A percentile compares a stretch with the other conserved stretches of the same genome.
Conservation (phyloP, 2,797 vertebrate species). For the Balearica regulorum region DNA sequence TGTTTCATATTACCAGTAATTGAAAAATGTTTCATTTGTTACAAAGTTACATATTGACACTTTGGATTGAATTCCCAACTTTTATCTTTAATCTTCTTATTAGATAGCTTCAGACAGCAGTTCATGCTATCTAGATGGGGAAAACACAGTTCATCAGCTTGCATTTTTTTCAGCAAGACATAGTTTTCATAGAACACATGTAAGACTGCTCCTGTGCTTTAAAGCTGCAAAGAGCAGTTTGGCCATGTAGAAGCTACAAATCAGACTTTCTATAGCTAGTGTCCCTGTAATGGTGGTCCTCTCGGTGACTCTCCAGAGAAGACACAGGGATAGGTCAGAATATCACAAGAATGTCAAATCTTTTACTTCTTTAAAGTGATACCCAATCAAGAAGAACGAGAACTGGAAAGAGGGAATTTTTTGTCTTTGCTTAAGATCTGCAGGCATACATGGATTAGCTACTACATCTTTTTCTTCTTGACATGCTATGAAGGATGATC, state of each 20-base stretch:
- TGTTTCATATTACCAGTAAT: constrained; percentile 78
- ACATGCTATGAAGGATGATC: background rate
- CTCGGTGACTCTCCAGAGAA: background rate
- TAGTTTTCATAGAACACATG: background rate
- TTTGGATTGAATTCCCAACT: constrained; percentile 66
- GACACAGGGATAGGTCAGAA: background rate
- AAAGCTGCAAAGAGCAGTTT: background rate
- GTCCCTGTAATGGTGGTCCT: background rate
- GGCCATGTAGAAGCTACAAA: background rate
- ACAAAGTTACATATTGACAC: constrained; percentile 71
- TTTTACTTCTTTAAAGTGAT: background rate
- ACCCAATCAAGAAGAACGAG: background rate
- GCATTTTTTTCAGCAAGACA: background rate
- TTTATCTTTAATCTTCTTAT: constrained; percentile 66
- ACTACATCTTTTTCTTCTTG: background rate
- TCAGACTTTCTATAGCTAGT: background rate
- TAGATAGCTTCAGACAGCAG: constrained; percentile 33
- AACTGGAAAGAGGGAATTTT: background rate
- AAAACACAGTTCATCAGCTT: background rate
- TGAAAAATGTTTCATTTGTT: constrained; percentile 74
- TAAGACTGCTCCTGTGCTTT: background rate
- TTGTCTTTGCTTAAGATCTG: background rate
- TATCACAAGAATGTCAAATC: background rate
- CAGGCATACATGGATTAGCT: background rate
- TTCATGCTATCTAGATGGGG: background rate